Conservation (phyloP, 2,797 vertebrate genomes). For the Myoxocephalus aenaeus region DNA sequence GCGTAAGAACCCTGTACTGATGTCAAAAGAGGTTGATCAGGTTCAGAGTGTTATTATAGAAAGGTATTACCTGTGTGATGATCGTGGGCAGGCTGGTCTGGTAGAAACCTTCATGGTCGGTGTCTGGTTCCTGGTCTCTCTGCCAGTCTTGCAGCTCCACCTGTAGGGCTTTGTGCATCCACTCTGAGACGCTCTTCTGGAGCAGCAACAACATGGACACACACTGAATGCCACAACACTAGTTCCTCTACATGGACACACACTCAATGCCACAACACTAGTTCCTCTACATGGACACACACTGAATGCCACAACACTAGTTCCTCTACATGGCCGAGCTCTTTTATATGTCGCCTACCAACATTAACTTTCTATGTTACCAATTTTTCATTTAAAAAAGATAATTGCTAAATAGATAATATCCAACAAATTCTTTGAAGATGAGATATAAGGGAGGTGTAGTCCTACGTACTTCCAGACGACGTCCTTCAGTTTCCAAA, state of each 20-base stretch:
- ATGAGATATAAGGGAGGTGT: not conserved
- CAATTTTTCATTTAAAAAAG: not conserved
- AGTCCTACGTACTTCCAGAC: not conserved
- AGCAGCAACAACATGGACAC: constrained; percentile 55
- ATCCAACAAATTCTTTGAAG: not conserved
- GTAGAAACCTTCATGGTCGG: constrained; percentile 92
- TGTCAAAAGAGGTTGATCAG: not conserved
- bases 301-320: no score
- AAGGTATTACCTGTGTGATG: constrained; percentile 88
- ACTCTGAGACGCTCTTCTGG: constrained; percentile 91
- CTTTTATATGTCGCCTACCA: no score
- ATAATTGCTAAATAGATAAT: not conserved
- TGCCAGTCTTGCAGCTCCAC: constrained; percentile 95
- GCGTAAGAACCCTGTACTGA: no score
- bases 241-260: no score
- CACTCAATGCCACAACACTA: no score
- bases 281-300: no score
- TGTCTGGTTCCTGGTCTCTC: constrained; percentile 91
- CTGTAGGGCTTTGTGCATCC: constrained; percentile 95
- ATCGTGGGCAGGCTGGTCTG: constrained; percentile 92
- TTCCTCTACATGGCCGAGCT: no score
- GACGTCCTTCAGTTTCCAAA: not conserved
- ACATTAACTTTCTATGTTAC: no score
- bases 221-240: no score
- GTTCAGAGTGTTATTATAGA: not conserved